Evolutionary conservation across 2,113 vertebrate genomes (phyloP), one percentile per base, ranked within the genome.

Genomic region (Neogale vison): DNA sequence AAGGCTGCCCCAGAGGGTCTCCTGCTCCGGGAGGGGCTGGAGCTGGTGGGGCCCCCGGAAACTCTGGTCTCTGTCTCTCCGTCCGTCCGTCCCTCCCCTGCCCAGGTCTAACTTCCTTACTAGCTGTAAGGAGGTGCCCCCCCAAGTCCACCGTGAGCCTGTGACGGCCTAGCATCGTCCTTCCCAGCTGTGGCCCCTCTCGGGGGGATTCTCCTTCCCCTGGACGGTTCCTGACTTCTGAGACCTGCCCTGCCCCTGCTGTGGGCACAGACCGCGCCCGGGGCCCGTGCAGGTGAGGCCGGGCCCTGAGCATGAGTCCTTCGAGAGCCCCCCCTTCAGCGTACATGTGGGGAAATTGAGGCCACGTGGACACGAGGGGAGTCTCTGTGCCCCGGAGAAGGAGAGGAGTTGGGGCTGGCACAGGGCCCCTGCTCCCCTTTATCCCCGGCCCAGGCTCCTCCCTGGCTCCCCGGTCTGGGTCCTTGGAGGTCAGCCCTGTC

Each of bases 301-400:
- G 4, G 52, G 86, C 1, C 1, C 4, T 1, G 17, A 5, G 8
- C 9, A 0, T 8, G 24, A 1, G 59, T 21, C 52, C 52, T 50
- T 17, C 10, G 2, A 17, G 81, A 24, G 18, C 18, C 11, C 24
- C 1, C 0, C 5, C 5, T 21, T 52, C 1, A 0, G 3, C 39
- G 7, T 36, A 4, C 31, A 3, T 8, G 34, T 14, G 4, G 50
- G 59, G 76, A 39, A 17, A 34, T 0, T 2, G 67, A 83, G 59
- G 34, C 71, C 39, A 45, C 12, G 3, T 6, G 3, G 72, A 45
- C 39, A 74, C 72, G 36, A 42, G 36, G 71, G 67, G 20, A 3
- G 17, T 24, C 71, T 42, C 72, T 76, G 24, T 24, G 24, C 29
- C 34, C 7, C 7, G 26, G 42, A 8, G 31, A 29, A 45, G 2